These are phyloP conservation scores for Notocelia uddmanniana DNA, from an alignment of 2,888 invertebrate genomes.

Conservation along the genomic window DNA sequence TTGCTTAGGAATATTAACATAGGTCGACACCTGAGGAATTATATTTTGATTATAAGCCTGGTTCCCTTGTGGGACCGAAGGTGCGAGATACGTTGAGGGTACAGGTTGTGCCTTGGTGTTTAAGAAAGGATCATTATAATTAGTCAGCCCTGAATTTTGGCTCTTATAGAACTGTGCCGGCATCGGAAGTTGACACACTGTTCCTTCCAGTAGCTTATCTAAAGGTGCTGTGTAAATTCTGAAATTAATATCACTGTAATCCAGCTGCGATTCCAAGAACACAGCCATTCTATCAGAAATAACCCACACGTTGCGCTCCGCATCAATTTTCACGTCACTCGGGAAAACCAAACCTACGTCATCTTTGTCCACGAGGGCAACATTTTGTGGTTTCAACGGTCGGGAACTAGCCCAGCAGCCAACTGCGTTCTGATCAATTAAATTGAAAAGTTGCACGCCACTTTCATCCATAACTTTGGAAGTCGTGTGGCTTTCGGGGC, in stretches of 20 bases:
- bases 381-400: slow-evolving; percentile 88
- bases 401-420: slow-evolving; percentile 92
- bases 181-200: slow-evolving; percentile 88
- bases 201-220: slow-evolving; percentile 88
- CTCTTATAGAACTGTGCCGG: slow-evolving; percentile 37
- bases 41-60: slow-evolving; percentile 49
- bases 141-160: slow-evolving; percentile 4
- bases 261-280: slow-evolving; percentile 88
- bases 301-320: slow-evolving; percentile 90
- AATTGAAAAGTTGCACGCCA: slow-evolving; percentile 91
- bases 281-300: slow-evolving; percentile 94
- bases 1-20: slow-evolving; percentile 58
- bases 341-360: slow-evolving; percentile 92
- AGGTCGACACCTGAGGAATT: slow-evolving; percentile 57
- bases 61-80: slow-evolving; percentile 42
- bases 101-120: slow-evolving; percentile 7
- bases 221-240: slow-evolving; percentile 90
- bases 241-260: slow-evolving; percentile 92
- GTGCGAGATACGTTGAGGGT: slow-evolving; percentile 13
- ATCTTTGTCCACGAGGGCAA: slow-evolving; percentile 90
- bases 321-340: slow-evolving; percentile 91
- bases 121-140: slow-evolving; percentile 4
- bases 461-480: slow-evolving; percentile 90
- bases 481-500: slow-evolving; percentile 89
- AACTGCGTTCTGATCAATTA: slow-evolving; percentile 92